Evolutionary conservation across 2,888 invertebrate genomes (phyloP), one percentile per base, ranked within the genome.

Genomic region (Lamellibrachia satsuma): DNA sequence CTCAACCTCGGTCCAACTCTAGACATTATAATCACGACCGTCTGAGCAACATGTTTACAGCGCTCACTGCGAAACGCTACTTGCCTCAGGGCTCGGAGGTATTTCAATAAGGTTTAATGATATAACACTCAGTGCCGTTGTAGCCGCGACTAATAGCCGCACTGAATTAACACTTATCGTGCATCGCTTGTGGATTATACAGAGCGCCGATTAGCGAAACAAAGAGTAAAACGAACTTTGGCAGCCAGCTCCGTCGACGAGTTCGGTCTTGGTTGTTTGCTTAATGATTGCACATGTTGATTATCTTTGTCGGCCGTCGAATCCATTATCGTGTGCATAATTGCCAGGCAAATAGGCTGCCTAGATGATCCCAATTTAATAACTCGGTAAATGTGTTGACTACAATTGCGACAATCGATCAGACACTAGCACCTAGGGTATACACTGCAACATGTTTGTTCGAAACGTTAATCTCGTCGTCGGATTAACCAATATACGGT

Each of bases 1-100:
- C 75, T 75, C 75, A 75, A 75, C 75, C 11, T 75, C n/a, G n/a
- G 75, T 75, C 22, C 22, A 15, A 39, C n/a, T 3, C 75, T 22
- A 75, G 75, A 75, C 11, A 22, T 75, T 22, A 75, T 39, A 39
- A 15, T 75, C 75, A 6, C 22, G 75, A 75, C 75, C 75, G n/a
- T 75, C 75, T 75, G 75, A 75, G 75, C 22, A 75, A 75, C 75
- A 75, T 75, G 75, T 75, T 75, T 75, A 75, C 75, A 75, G 75
- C 22, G 22, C 75, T 15, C 22, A 6, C 75, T 22, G 75, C 75
- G 75, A 1, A 1, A 75, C 15, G 75, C 75, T 75, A 75, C n/a
- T 75, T 75, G 75, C n/a, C 22, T 75, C n/a, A 75, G 22, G n/a
- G 4, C 11, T 75, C 22, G 22, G 22, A 22, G 3, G 22, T 75